phyloP scores from a whole-genome alignment of 2,888 invertebrate genomes.

The Creontiades dilutus region DNA sequence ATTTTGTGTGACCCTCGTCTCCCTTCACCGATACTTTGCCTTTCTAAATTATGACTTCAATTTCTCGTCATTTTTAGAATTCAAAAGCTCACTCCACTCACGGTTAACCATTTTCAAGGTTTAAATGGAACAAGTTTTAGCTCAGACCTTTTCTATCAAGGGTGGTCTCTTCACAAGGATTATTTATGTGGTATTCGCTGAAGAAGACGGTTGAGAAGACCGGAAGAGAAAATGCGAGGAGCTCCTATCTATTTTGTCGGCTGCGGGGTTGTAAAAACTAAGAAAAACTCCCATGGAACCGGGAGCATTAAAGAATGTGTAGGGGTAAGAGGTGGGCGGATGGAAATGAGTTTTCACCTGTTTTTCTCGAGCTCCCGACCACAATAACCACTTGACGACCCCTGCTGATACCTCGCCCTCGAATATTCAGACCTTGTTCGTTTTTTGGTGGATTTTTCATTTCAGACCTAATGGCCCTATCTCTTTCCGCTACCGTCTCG shows the following conservation, averaged over 20 bases:
- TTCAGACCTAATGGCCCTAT: slow-evolving; percentile 29
- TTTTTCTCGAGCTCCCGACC: slow-evolving; percentile 52
- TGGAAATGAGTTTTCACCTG: slow-evolving; percentile 51
- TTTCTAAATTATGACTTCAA: too few relatives aligned
- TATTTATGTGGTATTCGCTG: neutral
- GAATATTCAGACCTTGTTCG: neutral
- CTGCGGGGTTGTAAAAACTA: neutral
- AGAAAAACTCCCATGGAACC: neutral
- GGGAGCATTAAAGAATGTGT: neutral
- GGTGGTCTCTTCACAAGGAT: too few relatives aligned
- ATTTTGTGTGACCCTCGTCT: too few relatives aligned
- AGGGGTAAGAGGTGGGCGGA: neutral
- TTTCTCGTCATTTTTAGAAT: too few relatives aligned
- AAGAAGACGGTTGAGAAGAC: neutral
- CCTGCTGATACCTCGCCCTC: slow-evolving; percentile 17
- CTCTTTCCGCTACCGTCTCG: neutral
- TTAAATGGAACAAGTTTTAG: too few relatives aligned
- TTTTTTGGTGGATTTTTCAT: slow-evolving; percentile 49
- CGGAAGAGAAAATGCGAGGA: neutral
- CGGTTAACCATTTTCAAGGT: too few relatives aligned
- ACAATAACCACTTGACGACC: slow-evolving; percentile 56
- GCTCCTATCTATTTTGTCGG: neutral
- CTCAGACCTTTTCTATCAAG: too few relatives aligned
- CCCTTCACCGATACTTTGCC: too few relatives aligned
- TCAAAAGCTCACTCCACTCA: too few relatives aligned